A percentile compares a stretch with the other conserved stretches of the same genome.
Conservation (phyloP, 23 tunicate species). For the Halocynthia aurantium region DNA sequence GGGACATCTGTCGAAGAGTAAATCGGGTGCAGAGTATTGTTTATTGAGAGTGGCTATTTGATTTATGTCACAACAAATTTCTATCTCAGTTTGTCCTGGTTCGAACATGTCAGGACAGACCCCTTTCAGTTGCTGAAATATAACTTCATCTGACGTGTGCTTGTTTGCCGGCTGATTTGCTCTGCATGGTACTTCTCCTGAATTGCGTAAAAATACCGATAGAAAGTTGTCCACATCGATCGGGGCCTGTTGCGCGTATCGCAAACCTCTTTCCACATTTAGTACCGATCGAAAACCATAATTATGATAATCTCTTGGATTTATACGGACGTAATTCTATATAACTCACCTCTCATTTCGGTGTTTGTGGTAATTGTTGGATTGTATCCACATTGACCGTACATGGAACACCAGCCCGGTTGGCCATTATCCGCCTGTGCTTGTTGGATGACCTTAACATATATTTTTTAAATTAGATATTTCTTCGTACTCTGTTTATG, state of each 20-base stretch:
- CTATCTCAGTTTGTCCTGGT: conserved; percentile 14
- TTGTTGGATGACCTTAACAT: too few species aligned
- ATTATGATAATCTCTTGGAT: background rate
- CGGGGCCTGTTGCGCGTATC: too few species aligned
- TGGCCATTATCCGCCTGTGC: background rate
- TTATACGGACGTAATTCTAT: background rate
- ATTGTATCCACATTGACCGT: conserved; percentile 64
- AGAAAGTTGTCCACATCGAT: too few species aligned
- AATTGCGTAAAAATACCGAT: background rate
- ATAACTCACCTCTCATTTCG: conserved; percentile 50
- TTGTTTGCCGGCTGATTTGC: conserved; percentile 27
- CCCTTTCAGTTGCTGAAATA: conserved; percentile 2
- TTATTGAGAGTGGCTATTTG: conserved; percentile 48
- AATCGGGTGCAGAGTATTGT: conserved; percentile 50
- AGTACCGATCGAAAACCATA: background rate
- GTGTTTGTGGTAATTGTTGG: conserved; percentile 1
- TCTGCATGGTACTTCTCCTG: conserved; percentile 59
- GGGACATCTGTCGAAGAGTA: conserved; percentile 80
- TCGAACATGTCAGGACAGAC: conserved; percentile 57
- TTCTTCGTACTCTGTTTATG: too few species aligned
- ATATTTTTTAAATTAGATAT: too few species aligned
- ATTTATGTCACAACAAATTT: conserved; percentile 49
- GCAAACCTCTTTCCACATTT: too few species aligned
- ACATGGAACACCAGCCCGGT: conserved; percentile 41
- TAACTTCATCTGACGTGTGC: background rate